Base-by-base conservation (phyloP, 2,113 vertebrate genomes). In the Xerus inauris region DNA sequence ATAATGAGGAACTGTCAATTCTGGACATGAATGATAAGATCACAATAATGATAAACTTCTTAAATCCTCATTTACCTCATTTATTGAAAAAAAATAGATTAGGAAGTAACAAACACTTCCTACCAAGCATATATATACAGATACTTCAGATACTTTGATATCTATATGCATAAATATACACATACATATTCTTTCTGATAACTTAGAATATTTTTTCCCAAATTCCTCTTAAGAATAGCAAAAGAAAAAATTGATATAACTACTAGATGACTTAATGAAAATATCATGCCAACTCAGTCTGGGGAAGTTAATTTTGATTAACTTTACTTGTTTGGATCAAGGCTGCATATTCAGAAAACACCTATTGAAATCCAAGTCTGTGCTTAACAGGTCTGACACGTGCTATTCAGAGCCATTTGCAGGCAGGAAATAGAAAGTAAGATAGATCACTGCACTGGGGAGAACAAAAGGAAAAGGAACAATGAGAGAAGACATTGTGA, bases 251-350 rank as follows among this genome's bases (percentile, higher is more conserved):
- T 91, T 35, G 4, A 73, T n/a, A 7, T 80, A 14, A 77, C 28
- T 64, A 2, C 49, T 87, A 57, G 14, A 93, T 59, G 64, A 54
- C 62, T 0, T 72, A 42, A 71, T 92, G 51, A 65, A 87, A 87
- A 40, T 95, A 87, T 47, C 69, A 76, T 67, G 24, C 35, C 65
- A 71, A 20, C 28, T 47, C 20, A 72, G 9, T 19, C 59, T 90
- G 14, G 32, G 89, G 71, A 94, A 45, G 38, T 85, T 67, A 90
- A 42, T 64, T 75, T 75, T 86, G 22, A 92, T 91, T 76, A 76
- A 75, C 73, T 79, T 81, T 94, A 42, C 28, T 91, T 54, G 8
- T 87, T 93, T 96, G 30, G 30, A 65, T 87, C 76, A 87, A 91
- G 49, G 32, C 24, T 47, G 80, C 87, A 9, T 83, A 84, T 77